Evolutionary conservation across 2,888 invertebrate species (phyloP), one percentile per base, ranked within the genome.

Genomic region (Diadromus collaris): DNA sequence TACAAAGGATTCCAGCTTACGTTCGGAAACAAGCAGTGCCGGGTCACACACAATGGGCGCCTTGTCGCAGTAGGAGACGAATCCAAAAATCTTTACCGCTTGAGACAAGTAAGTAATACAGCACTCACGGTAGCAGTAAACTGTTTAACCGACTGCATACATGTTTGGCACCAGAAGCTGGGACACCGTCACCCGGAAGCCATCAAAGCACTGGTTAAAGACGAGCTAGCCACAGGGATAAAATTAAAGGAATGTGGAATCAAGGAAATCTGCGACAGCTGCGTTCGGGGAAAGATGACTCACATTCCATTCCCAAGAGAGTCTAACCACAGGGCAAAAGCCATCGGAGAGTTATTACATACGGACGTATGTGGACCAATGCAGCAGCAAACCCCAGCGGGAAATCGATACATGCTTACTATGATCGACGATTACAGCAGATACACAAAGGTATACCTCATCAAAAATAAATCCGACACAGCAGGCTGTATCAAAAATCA

Each of bases 351-450:
- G 34, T 44, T 82, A n/a, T 65, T 85, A 9, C 82, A 83, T 58
- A 80, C 80, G 21, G 83, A 83, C 68, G 24, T 83, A 10, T 74
- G 74, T 34, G 81, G 81, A 21, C 76, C 79, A 16, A 77, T 82
- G 67, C 72, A 70, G 24, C 75, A 68, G 19, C 34, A 56, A 27
- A 79, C 81, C 44, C 73, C 74, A 24, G 78, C 82, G 21, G 60
- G 61, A 19, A 72, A 75, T 38, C 76, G 58, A 16, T 83, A 82
- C 60, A 38, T 83, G 1, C 34, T 85, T 21, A 83, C 82, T 2
- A 78, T 79, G n/a, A 78, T 82, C 38, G 84, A 84, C 54, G 84
- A 83, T 29, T 84, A 54, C 34, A 83, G 79, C n/a, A 61, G 79
- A 41, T 85, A 70, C 51, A 80, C 75, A 9, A 60, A 71, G 24